These are phyloP conservation scores for Lampris megalopsis DNA, from an alignment of 2,113 vertebrate species.

Conservation along the genomic window DNA sequence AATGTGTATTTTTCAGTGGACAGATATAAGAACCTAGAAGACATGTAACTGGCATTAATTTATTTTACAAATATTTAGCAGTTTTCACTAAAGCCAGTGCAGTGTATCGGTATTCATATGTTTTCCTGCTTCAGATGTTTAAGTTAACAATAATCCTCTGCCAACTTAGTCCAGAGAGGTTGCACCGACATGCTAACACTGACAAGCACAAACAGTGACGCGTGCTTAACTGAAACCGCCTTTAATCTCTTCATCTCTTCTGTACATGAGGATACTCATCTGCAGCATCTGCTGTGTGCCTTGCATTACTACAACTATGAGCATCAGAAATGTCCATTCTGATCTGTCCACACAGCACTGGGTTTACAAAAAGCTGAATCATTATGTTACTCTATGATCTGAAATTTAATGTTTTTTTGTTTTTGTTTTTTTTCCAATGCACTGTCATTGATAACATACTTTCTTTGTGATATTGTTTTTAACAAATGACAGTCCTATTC, in stretches of 20 bases:
- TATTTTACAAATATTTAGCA: too few species aligned
- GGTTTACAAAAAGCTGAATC: slow-evolving; percentile 28
- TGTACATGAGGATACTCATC: slow-evolving; percentile 51
- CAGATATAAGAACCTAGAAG: too few species aligned
- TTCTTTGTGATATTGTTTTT: too few species aligned
- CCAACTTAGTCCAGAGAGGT: not conserved
- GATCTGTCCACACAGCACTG: slow-evolving; percentile 47
- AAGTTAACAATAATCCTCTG: too few species aligned
- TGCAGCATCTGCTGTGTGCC: slow-evolving; percentile 34
- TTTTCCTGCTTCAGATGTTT: too few species aligned
- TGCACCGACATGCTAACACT: slow-evolving; percentile 22
- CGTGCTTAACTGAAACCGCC: slow-evolving; percentile 23
- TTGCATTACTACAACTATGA: slow-evolving; percentile 66
- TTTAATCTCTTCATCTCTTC: slow-evolving; percentile 37
- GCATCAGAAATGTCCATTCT: slow-evolving; percentile 59
- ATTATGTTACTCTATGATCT: slow-evolving; percentile 9
- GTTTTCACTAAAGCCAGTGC: too few species aligned
- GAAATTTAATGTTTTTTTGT: slow-evolving; percentile 51
- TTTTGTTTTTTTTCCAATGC: too few species aligned
- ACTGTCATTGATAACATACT: too few species aligned
- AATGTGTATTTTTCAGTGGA: too few species aligned
- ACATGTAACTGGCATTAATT: too few species aligned
- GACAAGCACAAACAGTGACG: slow-evolving; percentile 38
- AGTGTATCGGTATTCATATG: too few species aligned
- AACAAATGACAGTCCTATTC: too few species aligned